Conservation (phyloP, 2,888 invertebrate genomes). For the Patella ulyssiponensis region DNA sequence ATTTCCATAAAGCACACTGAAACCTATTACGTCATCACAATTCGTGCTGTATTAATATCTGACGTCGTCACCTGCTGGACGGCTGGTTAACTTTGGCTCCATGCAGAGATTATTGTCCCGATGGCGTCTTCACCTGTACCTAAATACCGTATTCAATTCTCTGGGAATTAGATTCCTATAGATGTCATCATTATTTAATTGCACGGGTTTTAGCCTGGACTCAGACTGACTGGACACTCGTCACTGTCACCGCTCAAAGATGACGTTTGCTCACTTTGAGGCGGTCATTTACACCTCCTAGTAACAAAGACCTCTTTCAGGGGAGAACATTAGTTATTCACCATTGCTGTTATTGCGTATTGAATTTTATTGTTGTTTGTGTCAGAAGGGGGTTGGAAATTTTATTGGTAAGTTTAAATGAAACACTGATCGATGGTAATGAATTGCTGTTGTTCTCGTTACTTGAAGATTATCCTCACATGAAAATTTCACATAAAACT, state of each 20-base stretch:
- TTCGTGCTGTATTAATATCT: too few species aligned
- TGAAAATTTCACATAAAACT: constrained; percentile 1
- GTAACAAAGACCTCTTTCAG: background rate
- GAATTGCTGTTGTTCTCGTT: background rate
- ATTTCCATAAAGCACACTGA: too few species aligned
- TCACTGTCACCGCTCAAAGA: constrained; percentile 7
- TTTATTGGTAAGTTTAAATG: background rate
- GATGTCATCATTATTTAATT: constrained; percentile 9
- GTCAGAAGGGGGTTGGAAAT: constrained; percentile 4
- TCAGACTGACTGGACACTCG: background rate
- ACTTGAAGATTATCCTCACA: constrained; percentile 1
- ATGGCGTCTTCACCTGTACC: constrained; percentile 3
- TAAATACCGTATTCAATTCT: constrained; percentile 5
- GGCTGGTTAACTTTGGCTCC: background rate
- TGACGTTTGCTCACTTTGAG: constrained; percentile 7
- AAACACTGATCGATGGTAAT: background rate
- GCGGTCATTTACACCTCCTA: constrained; percentile 2
- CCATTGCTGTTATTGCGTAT: constrained; percentile 2
- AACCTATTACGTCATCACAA: too few species aligned
- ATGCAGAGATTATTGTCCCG: background rate
- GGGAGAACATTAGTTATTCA: constrained; percentile 5
- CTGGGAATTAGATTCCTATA: background rate
- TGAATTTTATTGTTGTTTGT: constrained; percentile 7
- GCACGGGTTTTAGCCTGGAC: background rate
- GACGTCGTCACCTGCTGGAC: background rate